phyloP scores from a whole-genome alignment of 37 sponge, comb jelly and placozoan genomes.

The Crambe crambe region DNA sequence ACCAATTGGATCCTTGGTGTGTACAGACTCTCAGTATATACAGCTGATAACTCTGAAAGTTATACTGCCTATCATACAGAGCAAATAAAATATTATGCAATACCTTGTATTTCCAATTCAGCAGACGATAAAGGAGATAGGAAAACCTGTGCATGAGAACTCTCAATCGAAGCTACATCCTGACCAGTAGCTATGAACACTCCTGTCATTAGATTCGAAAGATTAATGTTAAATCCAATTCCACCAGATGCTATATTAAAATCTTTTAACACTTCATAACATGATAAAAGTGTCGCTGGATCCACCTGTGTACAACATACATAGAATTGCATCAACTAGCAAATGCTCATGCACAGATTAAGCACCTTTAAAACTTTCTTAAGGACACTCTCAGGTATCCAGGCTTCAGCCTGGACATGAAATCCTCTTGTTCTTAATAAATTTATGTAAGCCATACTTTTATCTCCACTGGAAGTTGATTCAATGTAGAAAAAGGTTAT shows the following conservation, averaged over 20 bases:
- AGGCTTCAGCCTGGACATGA: conserved; percentile 75
- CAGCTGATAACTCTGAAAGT: too few species aligned
- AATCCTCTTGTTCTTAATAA: conserved; percentile 41
- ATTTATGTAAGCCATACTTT: conserved; percentile 40
- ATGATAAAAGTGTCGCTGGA: conserved; percentile 18
- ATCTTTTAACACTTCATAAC: not conserved
- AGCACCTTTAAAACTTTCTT: conserved; percentile 65
- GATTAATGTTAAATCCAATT: conserved; percentile 43
- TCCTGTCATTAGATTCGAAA: conserved; percentile 51
- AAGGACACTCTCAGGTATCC: conserved; percentile 72
- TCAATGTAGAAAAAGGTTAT: conserved; percentile 62
- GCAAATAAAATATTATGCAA: too few species aligned
- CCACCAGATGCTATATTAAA: conserved; percentile 7
- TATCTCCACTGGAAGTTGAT: conserved; percentile 55
- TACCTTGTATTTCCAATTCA: conserved; percentile 30
- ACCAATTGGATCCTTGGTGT: too few species aligned
- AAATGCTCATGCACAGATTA: not conserved
- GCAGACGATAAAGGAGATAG: conserved; percentile 22
- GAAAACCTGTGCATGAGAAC: conserved; percentile 26
- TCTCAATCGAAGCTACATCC: conserved; percentile 67
- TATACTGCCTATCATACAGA: too few species aligned
- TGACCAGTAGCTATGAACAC: conserved; percentile 84
- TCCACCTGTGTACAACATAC: conserved; percentile 30
- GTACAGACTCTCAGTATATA: too few species aligned
- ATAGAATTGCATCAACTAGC: not conserved